A percentile compares a stretch with the other conserved stretches of the same genome.
These are phyloP conservation scores for Neria commutata DNA, from an alignment of 2,888 invertebrate genomes.

Conservation along the genomic window DNA sequence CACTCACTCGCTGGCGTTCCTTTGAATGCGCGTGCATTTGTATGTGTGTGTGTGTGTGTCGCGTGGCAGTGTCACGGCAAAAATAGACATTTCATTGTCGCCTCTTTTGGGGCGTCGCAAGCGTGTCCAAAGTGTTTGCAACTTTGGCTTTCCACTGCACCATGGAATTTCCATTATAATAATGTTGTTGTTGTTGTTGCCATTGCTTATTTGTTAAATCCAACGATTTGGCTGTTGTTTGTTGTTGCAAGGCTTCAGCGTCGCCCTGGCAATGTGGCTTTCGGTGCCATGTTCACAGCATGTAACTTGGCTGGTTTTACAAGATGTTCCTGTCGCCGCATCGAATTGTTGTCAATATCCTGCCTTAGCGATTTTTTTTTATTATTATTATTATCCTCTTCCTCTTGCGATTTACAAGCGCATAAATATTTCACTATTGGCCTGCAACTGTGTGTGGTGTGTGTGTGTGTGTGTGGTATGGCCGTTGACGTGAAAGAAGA, in stretches of 20 bases:
- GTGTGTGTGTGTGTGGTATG: no score
- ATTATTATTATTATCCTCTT: no score
- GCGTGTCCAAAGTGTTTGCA: neutral
- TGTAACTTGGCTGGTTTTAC: slow-evolving; percentile 59
- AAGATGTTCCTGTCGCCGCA: slow-evolving; percentile 62
- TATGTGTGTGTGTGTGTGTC: neutral
- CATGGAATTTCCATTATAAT: slow-evolving; percentile 1
- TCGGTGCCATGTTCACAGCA: slow-evolving; percentile 54
- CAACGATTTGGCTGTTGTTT: no score
- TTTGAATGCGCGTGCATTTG: neutral
- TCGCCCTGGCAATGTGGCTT: slow-evolving; percentile 31
- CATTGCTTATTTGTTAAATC: no score
- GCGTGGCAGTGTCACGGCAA: slow-evolving; percentile 4
- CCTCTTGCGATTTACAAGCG: no score
- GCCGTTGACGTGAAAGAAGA: no score
- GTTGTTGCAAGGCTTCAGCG: neutral
- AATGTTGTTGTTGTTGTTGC: neutral
- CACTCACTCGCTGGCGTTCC: neutral
- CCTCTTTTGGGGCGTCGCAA: slow-evolving; percentile 24
- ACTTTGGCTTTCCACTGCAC: neutral
- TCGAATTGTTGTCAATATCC: slow-evolving; percentile 61
- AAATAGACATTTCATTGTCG: slow-evolving; percentile 41
- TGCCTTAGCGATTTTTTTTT: slow-evolving; percentile 26
- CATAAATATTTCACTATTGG: no score
- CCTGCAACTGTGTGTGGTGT: no score